phyloP scores from a whole-genome alignment of 2,113 vertebrate species.

The Chaetops frenatus region DNA sequence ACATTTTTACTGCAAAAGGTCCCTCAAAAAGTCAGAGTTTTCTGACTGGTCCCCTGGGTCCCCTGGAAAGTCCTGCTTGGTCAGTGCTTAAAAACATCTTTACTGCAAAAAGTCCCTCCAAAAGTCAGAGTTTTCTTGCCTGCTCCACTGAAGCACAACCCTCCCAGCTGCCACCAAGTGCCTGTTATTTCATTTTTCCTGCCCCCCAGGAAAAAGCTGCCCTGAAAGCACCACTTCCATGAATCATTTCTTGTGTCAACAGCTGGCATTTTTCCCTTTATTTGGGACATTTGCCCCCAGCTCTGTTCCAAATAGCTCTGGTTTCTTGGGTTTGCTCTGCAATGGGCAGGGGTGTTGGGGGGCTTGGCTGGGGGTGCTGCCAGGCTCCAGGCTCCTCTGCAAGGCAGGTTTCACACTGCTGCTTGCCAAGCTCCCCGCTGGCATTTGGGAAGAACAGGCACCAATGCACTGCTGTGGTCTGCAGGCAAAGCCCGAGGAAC shows the following conservation, averaged over 20 bases:
- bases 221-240: neutral
- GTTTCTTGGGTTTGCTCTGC: neutral
- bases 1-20: neutral
- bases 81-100: neutral
- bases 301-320: neutral
- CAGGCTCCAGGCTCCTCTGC: neutral
- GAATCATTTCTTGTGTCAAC: neutral
- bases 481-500: neutral
- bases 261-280: neutral
- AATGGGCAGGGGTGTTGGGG: neutral
- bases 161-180: neutral
- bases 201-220: neutral
- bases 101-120: neutral
- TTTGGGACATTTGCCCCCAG: neutral
- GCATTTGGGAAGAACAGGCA: neutral
- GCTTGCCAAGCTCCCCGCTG: neutral
- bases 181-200: neutral
- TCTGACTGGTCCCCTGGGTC: neutral
- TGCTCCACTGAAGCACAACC: neutral
- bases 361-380: neutral
- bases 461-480: fast-evolving
- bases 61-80: neutral
- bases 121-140: neutral
- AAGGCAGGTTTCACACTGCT: neutral
- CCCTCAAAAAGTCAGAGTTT: neutral